Evolutionary conservation across 2,113 vertebrate species (phyloP), one percentile per base, ranked within the genome.

Genomic region (Saguinus imperator): DNA sequence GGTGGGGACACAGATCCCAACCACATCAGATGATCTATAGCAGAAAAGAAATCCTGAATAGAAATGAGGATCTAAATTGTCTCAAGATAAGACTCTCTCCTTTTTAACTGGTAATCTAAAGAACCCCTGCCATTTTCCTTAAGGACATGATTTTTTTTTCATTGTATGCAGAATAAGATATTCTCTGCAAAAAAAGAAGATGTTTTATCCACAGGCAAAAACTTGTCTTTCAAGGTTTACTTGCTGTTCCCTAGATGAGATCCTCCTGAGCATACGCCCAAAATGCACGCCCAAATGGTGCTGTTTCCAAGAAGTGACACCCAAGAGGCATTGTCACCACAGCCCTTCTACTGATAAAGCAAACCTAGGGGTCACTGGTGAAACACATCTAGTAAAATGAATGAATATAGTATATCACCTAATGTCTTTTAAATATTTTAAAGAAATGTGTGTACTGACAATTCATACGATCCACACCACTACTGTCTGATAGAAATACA

Each of bases 41-140:
- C 27, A 75, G 40, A 72, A n/a, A 84, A 89, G 50, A 89, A 88
- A 84, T 91, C 50, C 73, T 73, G 64, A 81, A 84, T 57, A 61
- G 87, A 94, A 97, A 97, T 85, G 43, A 93, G 45, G 27, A 70
- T 73, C 57, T 40, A 23, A 95, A 93, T 93, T 35, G 7, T 86
- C 52, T 43, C 37, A 20, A 84, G 27, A 84, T 82, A 40, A 91
- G 88, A 70, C 25, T 48, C 40, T 87, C 43, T 72, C 50, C 81
- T 64, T 13, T 35, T 72, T 91, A 35, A 35, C 20, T 68, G 77
- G 35, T 95, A 93, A 93, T 93, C 73, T 66, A 82, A 96, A 61
- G 40, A 66, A 70, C 81, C n/a, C 45, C 72, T 79, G 55, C 64
- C 40, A 72, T 91, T 87, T 86, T 94, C n/a, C 76, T 95, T 91